phyloP scores from a whole-genome alignment of 2,888 invertebrate species.

The Rapana venosa region DNA sequence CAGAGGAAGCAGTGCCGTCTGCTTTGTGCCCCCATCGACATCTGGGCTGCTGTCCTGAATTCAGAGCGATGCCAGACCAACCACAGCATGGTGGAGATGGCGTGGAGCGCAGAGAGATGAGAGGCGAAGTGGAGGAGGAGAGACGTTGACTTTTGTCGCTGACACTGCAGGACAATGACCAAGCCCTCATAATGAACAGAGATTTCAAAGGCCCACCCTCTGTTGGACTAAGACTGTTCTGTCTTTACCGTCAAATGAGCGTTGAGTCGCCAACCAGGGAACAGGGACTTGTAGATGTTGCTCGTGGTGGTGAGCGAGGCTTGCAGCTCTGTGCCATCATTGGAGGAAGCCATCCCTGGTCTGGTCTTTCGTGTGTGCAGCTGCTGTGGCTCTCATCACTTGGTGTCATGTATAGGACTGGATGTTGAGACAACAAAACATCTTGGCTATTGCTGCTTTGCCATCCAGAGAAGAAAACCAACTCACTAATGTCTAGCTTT shows the following conservation, averaged over 20 bases:
- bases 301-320: slow-evolving; percentile 6
- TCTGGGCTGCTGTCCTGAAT: not conserved
- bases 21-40: not conserved
- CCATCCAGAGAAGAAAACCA: not conserved
- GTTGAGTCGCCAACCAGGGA: slow-evolving; percentile 19
- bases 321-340: not conserved
- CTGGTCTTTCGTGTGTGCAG: not conserved
- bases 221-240: slow-evolving; percentile 38
- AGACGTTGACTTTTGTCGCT: not conserved
- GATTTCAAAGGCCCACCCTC: slow-evolving; percentile 30
- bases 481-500: too few relatives aligned
- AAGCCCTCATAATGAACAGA: slow-evolving; percentile 36
- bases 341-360: not conserved
- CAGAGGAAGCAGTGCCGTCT: not conserved
- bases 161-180: slow-evolving; percentile 39
- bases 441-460: not conserved
- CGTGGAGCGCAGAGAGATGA: not conserved
- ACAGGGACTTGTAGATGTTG: slow-evolving; percentile 1
- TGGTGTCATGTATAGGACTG: not conserved
- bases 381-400: slow-evolving; percentile 9
- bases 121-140: slow-evolving; percentile 26
- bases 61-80: not conserved
- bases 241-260: slow-evolving; percentile 15
- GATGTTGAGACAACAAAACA: slow-evolving; percentile 10
- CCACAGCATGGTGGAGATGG: not conserved